Percentiles rank a stretch among this genome's conserved stretches.
Conservation (phyloP, 1,140 invertebrate genomes). For the Teleogryllus occipitalis region DNA sequence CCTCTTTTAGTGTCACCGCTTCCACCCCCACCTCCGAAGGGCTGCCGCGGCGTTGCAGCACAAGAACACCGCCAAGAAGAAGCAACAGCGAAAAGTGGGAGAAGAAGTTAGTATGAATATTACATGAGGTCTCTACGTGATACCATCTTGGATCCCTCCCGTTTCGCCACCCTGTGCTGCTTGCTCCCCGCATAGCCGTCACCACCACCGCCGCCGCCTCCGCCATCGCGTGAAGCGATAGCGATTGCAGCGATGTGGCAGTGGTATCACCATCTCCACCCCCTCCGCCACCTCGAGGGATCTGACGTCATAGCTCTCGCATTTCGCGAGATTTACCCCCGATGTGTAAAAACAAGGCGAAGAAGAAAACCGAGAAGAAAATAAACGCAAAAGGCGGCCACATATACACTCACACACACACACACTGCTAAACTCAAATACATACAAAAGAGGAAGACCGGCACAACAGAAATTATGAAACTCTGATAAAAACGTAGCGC, state of each 20-base stretch:
- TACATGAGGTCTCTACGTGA: conserved; percentile 3
- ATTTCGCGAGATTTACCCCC: neutral
- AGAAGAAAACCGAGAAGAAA: neutral
- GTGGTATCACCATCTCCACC: neutral
- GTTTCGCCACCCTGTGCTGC: neutral
- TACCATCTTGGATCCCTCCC: neutral
- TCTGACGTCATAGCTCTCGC: conserved; percentile 3
- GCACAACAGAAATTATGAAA: neutral
- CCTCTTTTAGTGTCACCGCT: neutral
- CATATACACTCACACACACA: neutral
- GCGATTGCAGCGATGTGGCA: neutral
- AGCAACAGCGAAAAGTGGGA: neutral
- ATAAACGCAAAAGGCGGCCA: neutral
- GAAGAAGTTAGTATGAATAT: conserved; percentile 5
- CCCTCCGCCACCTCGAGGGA: neutral
- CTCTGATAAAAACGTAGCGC: neutral
- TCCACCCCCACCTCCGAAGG: neutral
- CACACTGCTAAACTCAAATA: neutral
- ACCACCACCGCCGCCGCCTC: no score
- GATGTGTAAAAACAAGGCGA: neutral
- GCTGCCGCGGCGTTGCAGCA: no score
- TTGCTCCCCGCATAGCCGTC: neutral
- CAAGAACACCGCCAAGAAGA: neutral
- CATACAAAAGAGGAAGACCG: neutral
- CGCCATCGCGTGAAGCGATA: neutral